Evolutionary conservation across 2,113 vertebrate species (phyloP).

Genomic region (Cyprinodon variegatus): DNA sequence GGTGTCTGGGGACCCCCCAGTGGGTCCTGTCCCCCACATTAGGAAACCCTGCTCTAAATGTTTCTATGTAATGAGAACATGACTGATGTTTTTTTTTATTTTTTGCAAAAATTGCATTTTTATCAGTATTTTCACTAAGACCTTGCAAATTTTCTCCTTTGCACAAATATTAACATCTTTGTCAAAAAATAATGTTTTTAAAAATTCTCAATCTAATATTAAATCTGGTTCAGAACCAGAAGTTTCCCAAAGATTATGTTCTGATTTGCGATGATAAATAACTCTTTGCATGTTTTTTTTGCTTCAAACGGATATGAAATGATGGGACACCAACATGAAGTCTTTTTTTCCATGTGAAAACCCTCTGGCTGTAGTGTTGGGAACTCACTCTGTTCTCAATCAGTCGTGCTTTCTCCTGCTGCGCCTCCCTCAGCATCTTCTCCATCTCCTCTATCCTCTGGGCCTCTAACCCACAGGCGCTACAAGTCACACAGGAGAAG

Average conservation of each 20-base stretch:
- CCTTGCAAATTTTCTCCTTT: not conserved
- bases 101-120: not conserved
- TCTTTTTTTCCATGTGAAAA: not conserved
- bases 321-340: not conserved
- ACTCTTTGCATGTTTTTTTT: not conserved
- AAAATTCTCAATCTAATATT: no score
- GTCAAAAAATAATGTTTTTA: not conserved
- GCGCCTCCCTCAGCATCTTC: slow-evolving; percentile 93
- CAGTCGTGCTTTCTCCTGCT: slow-evolving; percentile 90
- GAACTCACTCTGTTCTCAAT: slow-evolving; percentile 90
- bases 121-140: not conserved
- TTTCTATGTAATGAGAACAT: no score
- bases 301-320: not conserved
- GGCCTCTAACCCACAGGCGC: slow-evolving; percentile 85
- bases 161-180: not conserved
- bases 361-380: not conserved
- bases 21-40: no score
- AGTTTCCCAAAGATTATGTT: not conserved
- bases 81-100: not conserved
- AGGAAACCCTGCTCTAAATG: not conserved
- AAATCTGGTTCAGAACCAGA: not conserved
- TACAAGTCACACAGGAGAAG: slow-evolving; percentile 63
- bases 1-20: no score
- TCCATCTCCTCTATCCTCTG: slow-evolving; percentile 97
- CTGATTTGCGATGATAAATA: not conserved